These are phyloP conservation scores for Drosophila dives DNA, from an alignment of 2,888 invertebrate species.

Conservation along the genomic window DNA sequence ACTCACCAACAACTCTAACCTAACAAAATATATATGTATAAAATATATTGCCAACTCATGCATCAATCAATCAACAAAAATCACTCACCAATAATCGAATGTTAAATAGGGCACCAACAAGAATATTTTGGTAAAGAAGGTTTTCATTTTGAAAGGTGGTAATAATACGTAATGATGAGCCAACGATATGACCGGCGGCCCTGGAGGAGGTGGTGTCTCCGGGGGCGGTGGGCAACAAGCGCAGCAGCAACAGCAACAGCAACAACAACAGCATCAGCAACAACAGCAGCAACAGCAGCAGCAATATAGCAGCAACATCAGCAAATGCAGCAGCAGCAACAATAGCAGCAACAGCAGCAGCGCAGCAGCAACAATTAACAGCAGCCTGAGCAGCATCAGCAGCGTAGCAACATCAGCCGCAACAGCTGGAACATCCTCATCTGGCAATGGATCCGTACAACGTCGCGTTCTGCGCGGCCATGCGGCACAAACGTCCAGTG, in stretches of 20 bases:
- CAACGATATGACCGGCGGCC: conserved; percentile 84
- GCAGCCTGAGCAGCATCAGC: conserved; percentile 46
- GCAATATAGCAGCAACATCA: conserved; percentile 49
- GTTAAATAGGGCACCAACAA: conserved; percentile 84
- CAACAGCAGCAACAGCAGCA: conserved; percentile 50
- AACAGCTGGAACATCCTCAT: conserved; percentile 49
- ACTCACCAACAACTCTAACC: conserved; percentile 51
- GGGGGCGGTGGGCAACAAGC: conserved; percentile 62
- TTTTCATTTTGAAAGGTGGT: conserved; percentile 85
- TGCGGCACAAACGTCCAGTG: conserved; percentile 81
- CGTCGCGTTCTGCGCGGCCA: conserved; percentile 81
- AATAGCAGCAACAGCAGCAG: conserved; percentile 55
- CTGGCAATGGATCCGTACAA: conserved; percentile 57
- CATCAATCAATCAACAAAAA: conserved; percentile 45
- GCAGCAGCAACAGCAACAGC: conserved; percentile 55
- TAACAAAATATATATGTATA: conserved; percentile 26
- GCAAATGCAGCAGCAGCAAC: conserved; percentile 46
- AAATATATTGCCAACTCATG: conserved; percentile 42
- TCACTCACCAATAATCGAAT: conserved; percentile 32
- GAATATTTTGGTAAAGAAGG: conserved; percentile 85
- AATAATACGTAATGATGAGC: conserved; percentile 86
- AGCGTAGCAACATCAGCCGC: conserved; percentile 54
- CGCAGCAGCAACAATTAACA: conserved; percentile 45
- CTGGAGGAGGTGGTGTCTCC: conserved; percentile 76
- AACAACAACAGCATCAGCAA: conserved; percentile 48